These are phyloP conservation scores for Coenonympha arcania DNA, from an alignment of 2,888 invertebrate species.

Conservation along the genomic window DNA sequence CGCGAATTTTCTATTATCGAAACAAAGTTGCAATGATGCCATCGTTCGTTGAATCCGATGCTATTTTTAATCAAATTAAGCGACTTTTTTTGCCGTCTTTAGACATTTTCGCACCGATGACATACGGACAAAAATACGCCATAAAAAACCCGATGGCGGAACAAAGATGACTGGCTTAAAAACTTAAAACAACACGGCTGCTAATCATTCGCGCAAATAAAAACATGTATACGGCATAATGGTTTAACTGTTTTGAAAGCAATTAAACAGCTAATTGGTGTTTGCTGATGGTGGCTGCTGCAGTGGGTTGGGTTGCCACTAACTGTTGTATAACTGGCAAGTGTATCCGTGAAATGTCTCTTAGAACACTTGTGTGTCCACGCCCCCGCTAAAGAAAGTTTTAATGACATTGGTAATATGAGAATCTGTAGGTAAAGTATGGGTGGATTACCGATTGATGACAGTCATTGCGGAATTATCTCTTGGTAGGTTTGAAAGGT, in stretches of 20 bases:
- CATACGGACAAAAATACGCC: background rate
- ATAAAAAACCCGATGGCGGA: conserved; percentile 8
- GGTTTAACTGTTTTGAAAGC: conserved; percentile 26
- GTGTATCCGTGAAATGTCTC: conserved; percentile 16
- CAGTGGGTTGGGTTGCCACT: conserved; percentile 13
- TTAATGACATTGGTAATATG: background rate
- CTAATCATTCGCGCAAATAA: conserved; percentile 25
- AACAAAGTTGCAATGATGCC: background rate
- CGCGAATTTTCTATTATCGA: too few species aligned
- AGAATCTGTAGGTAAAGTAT: background rate
- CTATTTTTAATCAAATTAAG: conserved; percentile 1
- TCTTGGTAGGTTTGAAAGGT: too few species aligned
- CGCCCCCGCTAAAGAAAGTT: conserved; percentile 20
- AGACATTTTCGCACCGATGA: background rate
- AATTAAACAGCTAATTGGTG: conserved; percentile 27
- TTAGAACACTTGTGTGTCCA: conserved; percentile 17
- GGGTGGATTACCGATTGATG: too few species aligned
- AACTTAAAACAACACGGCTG: conserved; percentile 20
- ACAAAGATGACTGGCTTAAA: conserved; percentile 16
- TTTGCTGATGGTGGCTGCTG: conserved; percentile 23
- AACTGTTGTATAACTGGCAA: conserved; percentile 15
- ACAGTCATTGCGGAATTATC: too few species aligned
- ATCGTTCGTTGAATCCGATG: background rate
- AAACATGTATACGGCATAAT: conserved; percentile 17
- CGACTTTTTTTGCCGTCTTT: background rate